phyloP scores from a whole-genome alignment of 35 echinoderm and acorn worm genomes.

The Diadema setosum region DNA sequence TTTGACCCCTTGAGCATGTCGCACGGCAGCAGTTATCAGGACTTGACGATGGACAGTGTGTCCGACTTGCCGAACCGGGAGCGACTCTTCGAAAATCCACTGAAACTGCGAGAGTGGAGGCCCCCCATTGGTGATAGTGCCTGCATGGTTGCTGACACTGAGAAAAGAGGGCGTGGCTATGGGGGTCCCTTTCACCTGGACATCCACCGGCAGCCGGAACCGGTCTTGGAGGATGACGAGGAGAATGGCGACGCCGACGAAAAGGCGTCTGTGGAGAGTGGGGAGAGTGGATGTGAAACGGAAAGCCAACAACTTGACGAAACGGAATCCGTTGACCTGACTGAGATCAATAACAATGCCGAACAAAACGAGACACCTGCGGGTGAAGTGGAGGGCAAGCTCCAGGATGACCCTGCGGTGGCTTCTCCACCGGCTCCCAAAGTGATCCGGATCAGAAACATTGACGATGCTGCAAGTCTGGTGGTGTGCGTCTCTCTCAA shows the following conservation, averaged over 20 bases:
- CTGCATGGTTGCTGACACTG: slow-evolving; percentile 69
- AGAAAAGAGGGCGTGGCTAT: background rate
- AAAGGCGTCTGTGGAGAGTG: slow-evolving; percentile 29
- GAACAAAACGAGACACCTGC: background rate
- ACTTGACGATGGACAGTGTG: slow-evolving; percentile 35
- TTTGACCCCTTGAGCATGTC: background rate
- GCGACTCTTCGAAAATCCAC: slow-evolving; percentile 67
- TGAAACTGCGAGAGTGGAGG: slow-evolving; percentile 53
- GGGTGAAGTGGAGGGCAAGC: background rate
- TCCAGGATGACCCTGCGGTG: slow-evolving; percentile 21
- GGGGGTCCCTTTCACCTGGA: slow-evolving; percentile 42
- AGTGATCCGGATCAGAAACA: slow-evolving; percentile 48
- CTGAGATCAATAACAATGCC: background rate
- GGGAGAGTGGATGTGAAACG: slow-evolving; percentile 79
- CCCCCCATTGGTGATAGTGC: slow-evolving; percentile 80
- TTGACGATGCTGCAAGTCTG: slow-evolving; percentile 60
- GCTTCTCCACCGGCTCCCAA: background rate
- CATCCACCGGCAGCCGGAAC: background rate
- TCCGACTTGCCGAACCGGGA: slow-evolving; percentile 68
- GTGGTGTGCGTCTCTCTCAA: slow-evolving; percentile 66
- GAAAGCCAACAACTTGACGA: slow-evolving; percentile 66
- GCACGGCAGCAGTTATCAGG: background rate
- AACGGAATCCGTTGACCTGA: background rate
- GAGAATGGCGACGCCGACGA: no score
- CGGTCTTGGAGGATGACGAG: background rate